phyloP scores from a whole-genome alignment of 2,797 vertebrate species.

The Neomorphus geoffroyi region DNA sequence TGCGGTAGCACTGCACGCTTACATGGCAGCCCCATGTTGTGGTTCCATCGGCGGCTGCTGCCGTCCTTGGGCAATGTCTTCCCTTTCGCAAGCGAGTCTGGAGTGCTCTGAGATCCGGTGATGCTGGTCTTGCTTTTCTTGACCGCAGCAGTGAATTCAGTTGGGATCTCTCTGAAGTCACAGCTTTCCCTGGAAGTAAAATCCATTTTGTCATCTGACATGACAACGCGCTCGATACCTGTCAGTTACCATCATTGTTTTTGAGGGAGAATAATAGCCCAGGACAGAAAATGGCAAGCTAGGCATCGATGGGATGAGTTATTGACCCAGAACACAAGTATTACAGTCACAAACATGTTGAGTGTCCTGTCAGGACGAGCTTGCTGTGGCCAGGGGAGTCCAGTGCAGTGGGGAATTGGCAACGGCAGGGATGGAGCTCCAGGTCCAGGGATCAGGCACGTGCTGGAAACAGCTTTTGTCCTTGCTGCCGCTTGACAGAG shows the following conservation, averaged over 20 bases:
- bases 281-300: not conserved
- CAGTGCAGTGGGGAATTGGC: not conserved
- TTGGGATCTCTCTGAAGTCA: not conserved
- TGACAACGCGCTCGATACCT: accelerated
- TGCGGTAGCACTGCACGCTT: accelerated
- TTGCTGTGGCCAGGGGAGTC: accelerated
- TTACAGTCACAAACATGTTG: not conserved
- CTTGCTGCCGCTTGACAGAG: not conserved
- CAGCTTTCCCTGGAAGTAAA: not conserved
- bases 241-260: not conserved
- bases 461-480: not conserved
- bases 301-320: not conserved
- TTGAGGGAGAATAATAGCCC: not conserved
- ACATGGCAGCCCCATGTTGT: accelerated
- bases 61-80: not conserved
- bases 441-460: accelerated
- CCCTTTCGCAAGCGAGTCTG: accelerated
- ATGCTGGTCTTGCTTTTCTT: accelerated
- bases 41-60: not conserved
- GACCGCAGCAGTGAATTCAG: not conserved
- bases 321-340: not conserved
- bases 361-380: not conserved
- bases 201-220: not conserved
- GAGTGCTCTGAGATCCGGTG: not conserved
- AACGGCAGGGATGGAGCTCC: not conserved